A percentile compares a stretch with the other conserved stretches of the same genome.
Evolutionary conservation across 2,113 vertebrate species (phyloP).

Genomic region (Pholis gunnellus): DNA sequence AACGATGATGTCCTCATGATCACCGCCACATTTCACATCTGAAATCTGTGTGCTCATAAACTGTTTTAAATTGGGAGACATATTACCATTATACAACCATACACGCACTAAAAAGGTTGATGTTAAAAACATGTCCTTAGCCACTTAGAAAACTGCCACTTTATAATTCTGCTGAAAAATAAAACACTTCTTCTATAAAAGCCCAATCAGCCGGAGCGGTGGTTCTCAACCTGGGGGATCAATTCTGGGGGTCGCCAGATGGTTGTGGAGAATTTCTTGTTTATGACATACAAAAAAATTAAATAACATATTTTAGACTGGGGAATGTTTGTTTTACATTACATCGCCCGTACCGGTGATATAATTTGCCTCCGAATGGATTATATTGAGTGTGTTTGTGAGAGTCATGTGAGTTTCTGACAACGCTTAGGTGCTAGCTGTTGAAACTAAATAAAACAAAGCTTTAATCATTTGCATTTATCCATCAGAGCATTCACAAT

Average conservation of each 20-base stretch:
- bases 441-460: neutral
- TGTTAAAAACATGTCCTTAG: neutral
- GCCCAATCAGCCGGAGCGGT: neutral
- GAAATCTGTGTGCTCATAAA: neutral
- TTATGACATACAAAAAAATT: neutral
- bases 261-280: neutral
- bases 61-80: neutral
- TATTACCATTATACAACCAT: neutral
- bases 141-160: neutral
- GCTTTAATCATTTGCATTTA: neutral
- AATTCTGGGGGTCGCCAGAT: neutral
- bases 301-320: neutral
- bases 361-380: neutral
- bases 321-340: neutral
- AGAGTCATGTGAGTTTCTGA: neutral
- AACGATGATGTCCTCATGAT: neutral
- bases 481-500: neutral
- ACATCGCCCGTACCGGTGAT: neutral
- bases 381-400: neutral
- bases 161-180: slow-evolving; percentile 10
- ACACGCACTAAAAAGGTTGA: neutral
- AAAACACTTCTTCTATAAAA: neutral
- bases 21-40: neutral
- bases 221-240: neutral
- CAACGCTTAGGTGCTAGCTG: neutral